phyloP scores from a whole-genome alignment of 2,888 invertebrate genomes.

The Troglohyphantes excavatus region DNA sequence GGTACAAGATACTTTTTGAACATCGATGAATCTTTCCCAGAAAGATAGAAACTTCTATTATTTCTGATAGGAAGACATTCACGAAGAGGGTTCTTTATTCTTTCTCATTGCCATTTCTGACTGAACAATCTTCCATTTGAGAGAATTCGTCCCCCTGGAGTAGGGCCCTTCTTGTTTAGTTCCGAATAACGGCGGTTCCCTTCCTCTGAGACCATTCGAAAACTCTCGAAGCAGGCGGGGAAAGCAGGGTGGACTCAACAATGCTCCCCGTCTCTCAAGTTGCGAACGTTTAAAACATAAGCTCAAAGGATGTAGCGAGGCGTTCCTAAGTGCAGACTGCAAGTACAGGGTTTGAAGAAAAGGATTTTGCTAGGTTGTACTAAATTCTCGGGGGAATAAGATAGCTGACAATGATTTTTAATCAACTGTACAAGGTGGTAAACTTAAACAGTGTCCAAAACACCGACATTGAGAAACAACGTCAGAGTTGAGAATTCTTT shows the following conservation, averaged over 20 bases:
- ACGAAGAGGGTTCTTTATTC: slow-evolving; percentile 9
- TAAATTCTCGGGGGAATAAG: no score
- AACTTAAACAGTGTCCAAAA: no score
- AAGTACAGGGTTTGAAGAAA: no score
- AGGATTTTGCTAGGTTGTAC: no score
- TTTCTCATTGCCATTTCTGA: slow-evolving; percentile 53
- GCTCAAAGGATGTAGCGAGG: slow-evolving; percentile 5
- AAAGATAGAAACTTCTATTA: slow-evolving; percentile 25
- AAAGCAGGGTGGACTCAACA: slow-evolving; percentile 7
- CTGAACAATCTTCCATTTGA: slow-evolving; percentile 38
- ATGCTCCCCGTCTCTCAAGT: no score
- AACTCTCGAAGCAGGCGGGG: not conserved
- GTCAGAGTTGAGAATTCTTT: no score
- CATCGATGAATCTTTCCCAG: no score
- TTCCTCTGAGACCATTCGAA: slow-evolving; percentile 22
- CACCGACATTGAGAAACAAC: no score
- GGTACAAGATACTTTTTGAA: no score
- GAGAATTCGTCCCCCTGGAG: slow-evolving; percentile 45
- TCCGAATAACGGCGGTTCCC: slow-evolving; percentile 42
- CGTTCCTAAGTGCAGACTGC: no score
- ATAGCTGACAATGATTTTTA: no score
- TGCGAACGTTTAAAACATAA: not conserved
- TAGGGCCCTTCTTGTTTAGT: slow-evolving; percentile 50
- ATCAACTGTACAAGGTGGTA: no score
- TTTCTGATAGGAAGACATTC: slow-evolving; percentile 27